Base-by-base conservation (phyloP, 2,113 vertebrate species). In the Dissostichus mawsoni region DNA sequence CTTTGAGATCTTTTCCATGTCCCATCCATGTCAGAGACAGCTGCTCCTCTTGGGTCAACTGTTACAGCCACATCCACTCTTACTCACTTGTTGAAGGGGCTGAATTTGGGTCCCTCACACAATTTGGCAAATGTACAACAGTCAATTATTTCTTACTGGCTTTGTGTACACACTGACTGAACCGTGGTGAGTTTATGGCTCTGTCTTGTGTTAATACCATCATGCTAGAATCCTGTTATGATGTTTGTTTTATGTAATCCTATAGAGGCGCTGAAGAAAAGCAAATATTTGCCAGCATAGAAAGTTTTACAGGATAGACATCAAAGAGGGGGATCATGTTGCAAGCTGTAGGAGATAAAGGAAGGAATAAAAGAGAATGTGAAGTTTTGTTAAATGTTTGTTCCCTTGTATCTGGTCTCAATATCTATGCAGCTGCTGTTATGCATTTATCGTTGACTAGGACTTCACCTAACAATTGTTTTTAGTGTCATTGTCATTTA, bases 11-110 rank as follows among this genome's bases (percentile, higher is more conserved):
- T 41, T 41, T 41, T 55, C 45, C 20, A 47, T 59, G 44, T 55
- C 57, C 51, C 74, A 52, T 72, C 71, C 76, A 33, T 86, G 82
- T 89, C 90, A 92, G 59, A 67, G 77, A 84, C 90, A 94, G 88
- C 86, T 92, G 91, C 72, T 79, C 44, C 18, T 12, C 11, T n/a
- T 44, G 53, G 25, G 71, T 68, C 81, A 84, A 72, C 84, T 83
- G 69, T 79, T 76, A 18, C 53, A 51, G 65, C 25, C 47, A 17
- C 74, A 44, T 69, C 5, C 64, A 16, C 11, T 57, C 51, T 64
- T 61, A 69, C 67, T 75, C 16, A 12, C 53, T 69, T 62, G 58
- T 13, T 36, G 16, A 77, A 59, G 47, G 4, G 56, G 50, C 61
- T 77, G 18, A 70, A 1, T 45, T 50, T 25, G 75, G n/a, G 8